Conservation (phyloP, 1,140 invertebrate genomes). For the Drosophila subpulchrella region DNA sequence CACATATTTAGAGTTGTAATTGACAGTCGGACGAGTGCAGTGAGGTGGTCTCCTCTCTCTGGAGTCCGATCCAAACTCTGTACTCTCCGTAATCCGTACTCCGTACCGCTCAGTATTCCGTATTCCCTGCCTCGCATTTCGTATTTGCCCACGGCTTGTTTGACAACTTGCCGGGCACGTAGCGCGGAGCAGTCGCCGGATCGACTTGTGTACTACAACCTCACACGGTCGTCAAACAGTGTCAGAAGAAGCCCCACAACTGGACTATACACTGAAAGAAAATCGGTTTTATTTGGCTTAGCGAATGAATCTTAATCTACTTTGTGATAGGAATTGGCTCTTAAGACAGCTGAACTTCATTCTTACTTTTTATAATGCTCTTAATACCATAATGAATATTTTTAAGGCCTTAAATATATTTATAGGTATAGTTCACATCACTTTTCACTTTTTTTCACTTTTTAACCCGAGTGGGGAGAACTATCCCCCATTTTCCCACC, state of each 20-base stretch:
- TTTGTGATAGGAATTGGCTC: not conserved
- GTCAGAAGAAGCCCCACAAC: conserved; percentile 22
- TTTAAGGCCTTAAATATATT: too few species aligned
- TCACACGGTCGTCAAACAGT: conserved; percentile 67
- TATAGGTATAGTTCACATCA: too few species aligned
- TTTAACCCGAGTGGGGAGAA: too few species aligned
- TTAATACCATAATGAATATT: too few species aligned
- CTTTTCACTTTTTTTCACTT: too few species aligned
- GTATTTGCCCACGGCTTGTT: conserved; percentile 74
- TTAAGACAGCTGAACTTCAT: too few species aligned
- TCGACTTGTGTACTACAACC: conserved; percentile 74
- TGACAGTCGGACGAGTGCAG: conserved; percentile 41
- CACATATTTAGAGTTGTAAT: conserved; percentile 62
- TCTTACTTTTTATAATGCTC: too few species aligned
- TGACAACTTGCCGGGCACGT: conserved; percentile 75
- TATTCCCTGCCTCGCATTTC: conserved; percentile 8
- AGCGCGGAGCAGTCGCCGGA: conserved; percentile 70
- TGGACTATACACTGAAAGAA: conserved; percentile 12
- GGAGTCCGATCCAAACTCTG: conserved; percentile 23
- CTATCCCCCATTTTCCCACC: too few species aligned
- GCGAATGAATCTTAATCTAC: not conserved
- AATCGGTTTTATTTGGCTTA: not conserved
- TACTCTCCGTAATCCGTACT: conserved; percentile 14
- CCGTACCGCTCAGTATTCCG: conserved; percentile 5
- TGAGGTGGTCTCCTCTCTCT: conserved; percentile 32